Conservation (phyloP, 2,888 invertebrate genomes). For the Papilio protenor region DNA sequence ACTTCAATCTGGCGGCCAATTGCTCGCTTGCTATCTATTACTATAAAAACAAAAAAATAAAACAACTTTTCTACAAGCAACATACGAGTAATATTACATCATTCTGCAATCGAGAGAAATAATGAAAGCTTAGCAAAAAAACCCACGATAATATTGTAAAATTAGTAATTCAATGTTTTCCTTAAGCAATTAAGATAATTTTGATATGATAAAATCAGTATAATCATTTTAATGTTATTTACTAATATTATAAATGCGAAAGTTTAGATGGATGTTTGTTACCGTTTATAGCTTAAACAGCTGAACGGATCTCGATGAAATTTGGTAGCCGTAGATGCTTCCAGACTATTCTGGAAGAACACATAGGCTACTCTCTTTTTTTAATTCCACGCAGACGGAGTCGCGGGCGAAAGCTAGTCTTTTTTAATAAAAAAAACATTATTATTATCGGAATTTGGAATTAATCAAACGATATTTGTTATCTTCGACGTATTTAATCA, state of each 20-base stretch:
- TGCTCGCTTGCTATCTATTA: too few species aligned
- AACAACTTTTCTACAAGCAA: not conserved
- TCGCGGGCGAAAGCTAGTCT: too few species aligned
- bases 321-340: too few species aligned
- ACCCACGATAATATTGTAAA: not conserved
- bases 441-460: not conserved
- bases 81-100: too few species aligned
- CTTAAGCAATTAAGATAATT: not conserved
- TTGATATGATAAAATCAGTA: not conserved
- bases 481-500: conserved; percentile 1
- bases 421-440: not conserved
- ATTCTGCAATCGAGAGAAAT: not conserved
- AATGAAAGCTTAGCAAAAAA: not conserved
- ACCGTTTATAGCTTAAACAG: too few species aligned
- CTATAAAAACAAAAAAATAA: too few species aligned
- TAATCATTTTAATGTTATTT: not conserved
- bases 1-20: too few species aligned
- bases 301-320: too few species aligned
- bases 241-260: not conserved
- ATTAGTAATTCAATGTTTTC: not conserved
- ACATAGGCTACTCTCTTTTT: too few species aligned
- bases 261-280: too few species aligned
- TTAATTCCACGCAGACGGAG: too few species aligned
- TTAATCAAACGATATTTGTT: not conserved
- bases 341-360: too few species aligned